Evolutionary conservation across 2,113 vertebrate genomes (phyloP), one percentile per base, ranked within the genome.

Genomic region (Narcine bancroftii): DNA sequence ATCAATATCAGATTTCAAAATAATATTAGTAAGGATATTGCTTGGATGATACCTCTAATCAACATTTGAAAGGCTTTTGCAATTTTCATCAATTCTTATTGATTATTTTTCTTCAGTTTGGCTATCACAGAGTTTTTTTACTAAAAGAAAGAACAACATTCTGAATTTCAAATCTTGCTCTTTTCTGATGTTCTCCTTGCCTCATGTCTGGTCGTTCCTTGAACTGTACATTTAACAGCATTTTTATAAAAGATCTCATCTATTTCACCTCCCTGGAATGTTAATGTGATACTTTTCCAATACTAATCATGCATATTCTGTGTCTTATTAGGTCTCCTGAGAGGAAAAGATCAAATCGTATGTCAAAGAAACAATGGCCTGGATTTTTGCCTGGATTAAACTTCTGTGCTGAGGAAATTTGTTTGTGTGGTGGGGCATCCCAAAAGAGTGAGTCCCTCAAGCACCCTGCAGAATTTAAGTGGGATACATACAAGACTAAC

Each of bases 191-290:
- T 0, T 91, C 39, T 42, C 13, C 66, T 10, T 71, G 1, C 13
- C 66, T 91, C 42, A 91, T 91, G 63, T 65, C 65, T 91, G 63
- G 65, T 93, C 77, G 87, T 26, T 63, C 26, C 69, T 91, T 15
- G 45, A 92, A 72, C 76, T 89, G 29, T 2, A 77, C 17, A 92
- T 77, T 71, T 60, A 93, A 69, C 81, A 92, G 76, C 36, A 39
- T 66, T 39, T 50, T 39, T 47, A 42, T 79, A 93, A 92, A 56
- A 69, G 36, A 69, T 33, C 65, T 83, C 53, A 79, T 92, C 39
- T 53, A 79, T 47, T 47, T 33, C 66, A 77, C 47, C 6, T 29
- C 13, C 72, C 11, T 69, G 11, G 76, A 71, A 69, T 19, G 9
- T 87, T 87, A 92, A 63, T 72, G 42, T 89, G 33, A 63, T 60